A percentile compares a stretch with the other conserved stretches of the same genome.
phyloP scores from a whole-genome alignment of 2,113 vertebrate species.

The Upupa epops region DNA sequence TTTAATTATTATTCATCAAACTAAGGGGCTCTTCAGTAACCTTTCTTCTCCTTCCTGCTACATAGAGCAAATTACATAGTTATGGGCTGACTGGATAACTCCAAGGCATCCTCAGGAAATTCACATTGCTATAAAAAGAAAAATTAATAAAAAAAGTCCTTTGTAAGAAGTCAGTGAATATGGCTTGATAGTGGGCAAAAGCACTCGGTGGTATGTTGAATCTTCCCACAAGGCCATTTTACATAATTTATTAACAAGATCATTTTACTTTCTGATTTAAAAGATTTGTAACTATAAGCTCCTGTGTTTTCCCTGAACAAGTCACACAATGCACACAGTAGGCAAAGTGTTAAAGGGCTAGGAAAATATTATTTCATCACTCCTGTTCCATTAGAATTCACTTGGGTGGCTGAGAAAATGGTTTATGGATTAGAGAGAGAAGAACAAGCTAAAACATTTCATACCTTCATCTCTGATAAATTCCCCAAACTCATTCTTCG shows the following conservation, averaged over 20 bases:
- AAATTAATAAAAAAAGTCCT: conserved; percentile 3
- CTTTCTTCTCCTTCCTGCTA: conserved; percentile 37
- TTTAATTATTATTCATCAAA: not conserved
- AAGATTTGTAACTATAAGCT: conserved; percentile 67
- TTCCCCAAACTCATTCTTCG: conserved; percentile 89
- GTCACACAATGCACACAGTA: conserved; percentile 75
- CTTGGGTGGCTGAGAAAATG: conserved; percentile 88
- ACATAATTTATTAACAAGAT: conserved; percentile 65
- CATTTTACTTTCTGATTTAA: conserved; percentile 68
- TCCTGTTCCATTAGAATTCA: conserved; percentile 90
- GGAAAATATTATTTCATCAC: conserved; percentile 89
- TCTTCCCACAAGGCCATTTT: conserved; percentile 68
- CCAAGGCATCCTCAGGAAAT: conserved; percentile 39
- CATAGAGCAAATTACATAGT: conserved; percentile 1
- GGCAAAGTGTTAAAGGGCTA: conserved; percentile 84
- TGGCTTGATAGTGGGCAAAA: conserved; percentile 34
- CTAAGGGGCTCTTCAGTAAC: conserved; percentile 17
- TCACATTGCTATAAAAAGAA: conserved; percentile 3
- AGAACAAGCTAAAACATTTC: conserved; percentile 90
- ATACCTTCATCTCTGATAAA: conserved; percentile 89
- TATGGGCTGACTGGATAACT: conserved; percentile 21
- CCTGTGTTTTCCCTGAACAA: conserved; percentile 62
- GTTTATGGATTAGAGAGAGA: conserved; percentile 89
- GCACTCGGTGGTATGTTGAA: conserved; percentile 27
- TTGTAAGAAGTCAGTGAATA: conserved; percentile 47